A percentile compares a stretch with the other conserved stretches of the same genome.
These are phyloP conservation scores for Babylonia areolata DNA, from an alignment of 1,140 invertebrate genomes.

Conservation along the genomic window DNA sequence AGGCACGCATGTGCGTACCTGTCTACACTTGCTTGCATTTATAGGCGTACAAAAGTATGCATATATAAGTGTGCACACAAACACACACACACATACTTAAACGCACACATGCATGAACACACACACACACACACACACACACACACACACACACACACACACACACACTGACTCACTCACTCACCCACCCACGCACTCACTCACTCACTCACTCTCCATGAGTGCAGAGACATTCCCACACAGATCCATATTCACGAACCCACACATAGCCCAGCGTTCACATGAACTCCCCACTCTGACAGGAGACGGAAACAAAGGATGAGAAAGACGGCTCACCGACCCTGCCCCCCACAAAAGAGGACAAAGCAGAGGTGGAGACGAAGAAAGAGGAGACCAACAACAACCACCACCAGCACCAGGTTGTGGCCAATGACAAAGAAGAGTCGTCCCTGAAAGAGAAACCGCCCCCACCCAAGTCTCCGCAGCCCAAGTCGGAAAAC, in stretches of 20 bases:
- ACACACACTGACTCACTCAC: not conserved
- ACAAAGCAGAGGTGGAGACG: not conserved
- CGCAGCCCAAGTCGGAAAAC: not conserved
- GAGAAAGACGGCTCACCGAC: not conserved
- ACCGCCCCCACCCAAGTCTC: not conserved
- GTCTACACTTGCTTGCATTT: too few species aligned
- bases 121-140: not conserved
- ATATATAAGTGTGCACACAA: too few species aligned
- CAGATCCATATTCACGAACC: too few species aligned
- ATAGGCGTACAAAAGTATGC: too few species aligned
- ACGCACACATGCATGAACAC: not conserved
- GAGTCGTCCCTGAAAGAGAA: not conserved
- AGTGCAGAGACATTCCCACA: too few species aligned
- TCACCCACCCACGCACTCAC: not conserved
- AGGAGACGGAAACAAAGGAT: not conserved
- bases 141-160: not conserved
- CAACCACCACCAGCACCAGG: too few species aligned
- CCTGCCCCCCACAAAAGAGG: not conserved
- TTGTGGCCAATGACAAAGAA: not conserved
- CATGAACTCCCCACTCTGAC: not conserved
- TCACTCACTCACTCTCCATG: too few species aligned
- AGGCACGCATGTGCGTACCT: too few species aligned
- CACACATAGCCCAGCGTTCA: too few species aligned
- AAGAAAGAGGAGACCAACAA: constrained; percentile 37
- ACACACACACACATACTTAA: not conserved